Evolutionary conservation across 2,888 invertebrate species (phyloP).

Genomic region (Ceriagrion tenellum): DNA sequence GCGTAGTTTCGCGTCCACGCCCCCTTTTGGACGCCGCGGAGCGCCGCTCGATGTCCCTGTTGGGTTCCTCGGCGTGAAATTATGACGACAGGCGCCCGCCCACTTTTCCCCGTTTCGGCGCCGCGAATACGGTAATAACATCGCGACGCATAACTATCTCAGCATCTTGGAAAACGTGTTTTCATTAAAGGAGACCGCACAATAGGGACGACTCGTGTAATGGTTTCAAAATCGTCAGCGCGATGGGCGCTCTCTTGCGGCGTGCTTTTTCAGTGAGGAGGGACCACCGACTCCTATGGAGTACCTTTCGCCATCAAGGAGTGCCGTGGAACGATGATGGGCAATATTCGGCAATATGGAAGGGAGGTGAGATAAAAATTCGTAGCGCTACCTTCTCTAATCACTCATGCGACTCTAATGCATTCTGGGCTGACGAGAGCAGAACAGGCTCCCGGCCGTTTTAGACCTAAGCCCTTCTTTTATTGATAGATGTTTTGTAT

Average conservation of each 20-base stretch:
- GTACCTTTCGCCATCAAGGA: neutral
- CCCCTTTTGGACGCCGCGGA: neutral
- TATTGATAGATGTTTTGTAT: no score
- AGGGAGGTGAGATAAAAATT: no score
- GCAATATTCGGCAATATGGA: no score
- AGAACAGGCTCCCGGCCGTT: no score
- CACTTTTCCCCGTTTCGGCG: slow-evolving; percentile 31
- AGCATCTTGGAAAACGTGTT: neutral
- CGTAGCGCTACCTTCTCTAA: no score
- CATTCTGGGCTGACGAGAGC: no score
- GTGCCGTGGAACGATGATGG: neutral
- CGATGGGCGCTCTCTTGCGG: neutral
- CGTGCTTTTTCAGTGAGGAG: neutral
- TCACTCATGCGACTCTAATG: no score
- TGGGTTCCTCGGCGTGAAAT: slow-evolving; percentile 18
- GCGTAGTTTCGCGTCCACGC: neutral
- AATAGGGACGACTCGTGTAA: neutral
- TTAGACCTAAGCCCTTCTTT: no score
- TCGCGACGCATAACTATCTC: neutral
- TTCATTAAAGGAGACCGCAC: neutral
- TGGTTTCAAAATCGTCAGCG: neutral
- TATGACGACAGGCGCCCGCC: slow-evolving; percentile 6
- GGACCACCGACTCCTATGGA: neutral
- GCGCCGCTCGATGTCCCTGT: neutral
- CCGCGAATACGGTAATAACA: neutral